These are phyloP conservation scores for Oreocharis arfaki DNA, from an alignment of 2,113 vertebrate species.

Conservation along the genomic window DNA sequence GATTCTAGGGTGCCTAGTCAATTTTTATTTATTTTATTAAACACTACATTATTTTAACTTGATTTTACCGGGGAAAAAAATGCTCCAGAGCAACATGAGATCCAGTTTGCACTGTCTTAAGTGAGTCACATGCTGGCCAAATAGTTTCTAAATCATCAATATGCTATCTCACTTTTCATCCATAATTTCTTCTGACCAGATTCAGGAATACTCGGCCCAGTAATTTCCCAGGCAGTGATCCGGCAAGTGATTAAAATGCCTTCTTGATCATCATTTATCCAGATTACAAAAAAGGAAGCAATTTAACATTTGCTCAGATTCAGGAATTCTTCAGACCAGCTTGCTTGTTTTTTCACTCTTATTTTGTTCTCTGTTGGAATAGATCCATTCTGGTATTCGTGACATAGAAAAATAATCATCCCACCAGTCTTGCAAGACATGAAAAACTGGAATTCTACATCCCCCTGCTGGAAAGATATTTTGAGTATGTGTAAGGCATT, in stretches of 20 bases:
- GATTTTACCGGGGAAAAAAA: not conserved
- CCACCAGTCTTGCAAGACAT: not conserved
- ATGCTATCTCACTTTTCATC: not conserved
- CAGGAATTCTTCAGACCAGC: not conserved
- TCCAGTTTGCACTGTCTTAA: not conserved
- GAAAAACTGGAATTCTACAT: constrained; percentile 52
- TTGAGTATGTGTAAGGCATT: not conserved
- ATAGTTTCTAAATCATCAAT: not conserved
- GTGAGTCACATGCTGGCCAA: not conserved
- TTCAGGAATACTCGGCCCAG: not conserved
- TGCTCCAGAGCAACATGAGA: not conserved
- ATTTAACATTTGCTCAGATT: not conserved
- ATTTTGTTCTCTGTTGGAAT: not conserved
- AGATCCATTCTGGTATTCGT: not conserved
- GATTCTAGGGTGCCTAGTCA: not conserved
- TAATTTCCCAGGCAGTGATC: not conserved
- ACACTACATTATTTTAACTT: not conserved
- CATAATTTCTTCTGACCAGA: not conserved
- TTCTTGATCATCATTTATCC: not conserved
- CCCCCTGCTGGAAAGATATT: constrained; percentile 50
- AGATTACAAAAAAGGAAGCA: not conserved
- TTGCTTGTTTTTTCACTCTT: not conserved
- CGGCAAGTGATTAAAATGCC: not conserved
- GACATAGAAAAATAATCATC: not conserved
- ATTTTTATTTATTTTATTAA: not conserved